These are phyloP conservation scores for Motacilla tschutschensis DNA, from an alignment of 2,113 vertebrate species.

Conservation along the genomic window DNA sequence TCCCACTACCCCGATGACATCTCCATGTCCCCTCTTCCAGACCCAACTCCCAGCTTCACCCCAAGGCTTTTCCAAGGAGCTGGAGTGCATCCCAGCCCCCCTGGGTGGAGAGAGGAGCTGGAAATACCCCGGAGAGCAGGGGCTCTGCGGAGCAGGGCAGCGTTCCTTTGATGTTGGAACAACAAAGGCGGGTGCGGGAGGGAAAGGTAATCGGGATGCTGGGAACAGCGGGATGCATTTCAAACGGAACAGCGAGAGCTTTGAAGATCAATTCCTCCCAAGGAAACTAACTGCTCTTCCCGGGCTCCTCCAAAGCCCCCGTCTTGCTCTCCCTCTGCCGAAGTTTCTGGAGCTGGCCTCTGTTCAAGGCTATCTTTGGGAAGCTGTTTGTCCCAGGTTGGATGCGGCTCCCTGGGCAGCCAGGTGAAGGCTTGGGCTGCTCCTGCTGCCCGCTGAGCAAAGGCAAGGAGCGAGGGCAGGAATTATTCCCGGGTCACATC, in stretches of 20 bases:
- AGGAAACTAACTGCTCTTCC: neutral
- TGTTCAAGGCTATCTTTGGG: neutral
- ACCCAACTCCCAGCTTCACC: neutral
- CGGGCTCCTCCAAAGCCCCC: neutral
- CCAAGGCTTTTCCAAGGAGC: accelerated
- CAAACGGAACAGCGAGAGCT: conserved; percentile 34
- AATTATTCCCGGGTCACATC: neutral
- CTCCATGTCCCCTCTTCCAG: accelerated
- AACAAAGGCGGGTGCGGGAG: conserved; percentile 31
- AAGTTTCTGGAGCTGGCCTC: neutral
- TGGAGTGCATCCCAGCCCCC: accelerated
- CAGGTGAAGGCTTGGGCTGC: accelerated
- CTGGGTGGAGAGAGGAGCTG: accelerated
- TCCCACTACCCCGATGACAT: accelerated
- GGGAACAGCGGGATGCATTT: conserved; percentile 34
- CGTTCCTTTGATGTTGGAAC: conserved; percentile 49
- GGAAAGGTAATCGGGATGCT: conserved; percentile 8
- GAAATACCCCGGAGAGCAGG: neutral
- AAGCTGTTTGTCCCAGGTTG: neutral
- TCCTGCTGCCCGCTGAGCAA: neutral
- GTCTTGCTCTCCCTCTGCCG: neutral
- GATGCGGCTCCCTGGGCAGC: neutral
- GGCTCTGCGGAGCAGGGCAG: neutral
- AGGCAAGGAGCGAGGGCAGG: neutral
- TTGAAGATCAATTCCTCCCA: conserved; percentile 39